A percentile compares a stretch with the other conserved stretches of the same genome.
phyloP scores from a whole-genome alignment of 2,797 vertebrate species.

The Epinephelus malabaricus region DNA sequence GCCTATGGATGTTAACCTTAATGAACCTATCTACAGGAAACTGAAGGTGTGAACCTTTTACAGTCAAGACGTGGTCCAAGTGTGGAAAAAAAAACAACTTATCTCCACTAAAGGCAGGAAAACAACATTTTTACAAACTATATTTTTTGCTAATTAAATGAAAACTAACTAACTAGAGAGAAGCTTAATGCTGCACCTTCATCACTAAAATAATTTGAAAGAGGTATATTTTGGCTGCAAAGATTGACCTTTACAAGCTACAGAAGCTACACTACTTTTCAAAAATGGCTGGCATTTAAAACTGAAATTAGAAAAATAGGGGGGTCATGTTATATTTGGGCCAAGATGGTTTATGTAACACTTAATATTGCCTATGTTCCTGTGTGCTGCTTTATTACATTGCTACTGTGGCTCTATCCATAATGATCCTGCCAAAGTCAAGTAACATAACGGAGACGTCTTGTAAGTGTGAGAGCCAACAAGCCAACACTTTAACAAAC shows the following conservation, averaged over 20 bases:
- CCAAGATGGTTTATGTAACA: neutral
- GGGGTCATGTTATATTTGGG: neutral
- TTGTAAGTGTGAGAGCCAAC: neutral
- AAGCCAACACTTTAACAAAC: slow-evolving; percentile 10
- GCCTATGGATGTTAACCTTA: too few relatives aligned
- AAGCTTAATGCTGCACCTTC: neutral
- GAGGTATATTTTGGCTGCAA: too few relatives aligned
- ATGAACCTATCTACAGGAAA: too few relatives aligned
- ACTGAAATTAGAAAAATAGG: neutral
- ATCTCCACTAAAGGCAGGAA: neutral
- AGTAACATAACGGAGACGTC: neutral
- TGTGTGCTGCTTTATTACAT: neutral
- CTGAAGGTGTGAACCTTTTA: neutral
- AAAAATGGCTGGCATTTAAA: too few relatives aligned
- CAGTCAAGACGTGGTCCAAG: neutral
- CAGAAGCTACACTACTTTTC: neutral
- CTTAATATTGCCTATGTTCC: neutral
- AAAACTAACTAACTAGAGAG: neutral
- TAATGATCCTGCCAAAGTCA: neutral
- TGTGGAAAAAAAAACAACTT: neutral
- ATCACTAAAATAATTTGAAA: neutral
- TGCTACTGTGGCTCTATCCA: neutral
- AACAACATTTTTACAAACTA: neutral
- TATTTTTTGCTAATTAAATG: neutral
- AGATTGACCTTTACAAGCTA: neutral